Percentiles rank a stretch among this genome's conserved stretches.
phyloP scores from a whole-genome alignment of 1,140 invertebrate genomes.

The Linepithema humile region DNA sequence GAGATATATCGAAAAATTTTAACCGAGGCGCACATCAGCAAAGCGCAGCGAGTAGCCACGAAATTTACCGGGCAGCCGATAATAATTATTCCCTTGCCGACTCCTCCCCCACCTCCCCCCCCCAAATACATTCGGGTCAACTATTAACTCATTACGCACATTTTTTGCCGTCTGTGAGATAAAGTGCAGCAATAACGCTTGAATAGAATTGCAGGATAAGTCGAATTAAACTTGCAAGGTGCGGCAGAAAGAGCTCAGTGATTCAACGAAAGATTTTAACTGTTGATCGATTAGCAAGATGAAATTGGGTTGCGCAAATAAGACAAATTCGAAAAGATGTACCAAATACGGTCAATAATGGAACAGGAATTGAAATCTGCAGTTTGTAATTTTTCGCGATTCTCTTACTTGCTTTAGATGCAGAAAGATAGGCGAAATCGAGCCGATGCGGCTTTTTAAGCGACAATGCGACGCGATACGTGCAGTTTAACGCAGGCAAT shows the following conservation, averaged over 20 bases:
- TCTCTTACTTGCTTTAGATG: neutral
- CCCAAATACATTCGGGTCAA: neutral
- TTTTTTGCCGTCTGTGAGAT: neutral
- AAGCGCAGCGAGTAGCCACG: slow-evolving; percentile 19
- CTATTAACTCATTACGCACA: slow-evolving; percentile 17
- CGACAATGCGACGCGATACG: slow-evolving; percentile 63
- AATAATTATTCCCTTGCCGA: slow-evolving; percentile 31
- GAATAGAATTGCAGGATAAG: neutral
- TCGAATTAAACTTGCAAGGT: neutral
- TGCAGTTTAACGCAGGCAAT: slow-evolving; percentile 56
- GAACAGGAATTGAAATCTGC: neutral
- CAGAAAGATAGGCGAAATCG: neutral
- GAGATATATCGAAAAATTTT: slow-evolving; percentile 69
- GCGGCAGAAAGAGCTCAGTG: neutral
- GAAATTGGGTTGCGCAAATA: neutral
- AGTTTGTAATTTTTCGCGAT: neutral
- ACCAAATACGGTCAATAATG: neutral
- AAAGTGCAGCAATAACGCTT: neutral
- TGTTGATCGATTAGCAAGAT: neutral
- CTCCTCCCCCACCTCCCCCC: neutral
- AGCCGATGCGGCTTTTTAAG: slow-evolving; percentile 41
- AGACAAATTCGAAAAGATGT: no score
- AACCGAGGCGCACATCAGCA: slow-evolving; percentile 12
- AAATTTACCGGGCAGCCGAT: slow-evolving; percentile 39
- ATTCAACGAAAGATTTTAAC: neutral